Percentiles rank a stretch among this genome's conserved stretches.
Evolutionary conservation across 2,113 vertebrate genomes (phyloP).

Genomic region (Motacilla tschutschensis): DNA sequence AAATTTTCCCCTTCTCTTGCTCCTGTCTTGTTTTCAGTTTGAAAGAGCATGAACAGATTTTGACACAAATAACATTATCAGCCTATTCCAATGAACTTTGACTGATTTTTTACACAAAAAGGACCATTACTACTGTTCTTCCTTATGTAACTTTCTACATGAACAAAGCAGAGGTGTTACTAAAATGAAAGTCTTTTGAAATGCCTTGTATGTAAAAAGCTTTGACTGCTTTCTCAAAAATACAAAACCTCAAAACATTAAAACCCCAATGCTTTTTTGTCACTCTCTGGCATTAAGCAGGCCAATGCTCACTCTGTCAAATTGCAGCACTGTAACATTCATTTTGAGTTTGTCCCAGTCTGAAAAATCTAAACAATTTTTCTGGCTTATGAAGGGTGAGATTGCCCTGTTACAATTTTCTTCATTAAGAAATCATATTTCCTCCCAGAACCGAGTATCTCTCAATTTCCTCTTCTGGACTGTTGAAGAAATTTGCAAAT

Average conservation of each 20-base stretch:
- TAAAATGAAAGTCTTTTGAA: neutral
- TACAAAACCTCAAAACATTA: neutral
- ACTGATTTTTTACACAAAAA: neutral
- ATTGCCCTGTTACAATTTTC: neutral
- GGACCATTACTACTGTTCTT: neutral
- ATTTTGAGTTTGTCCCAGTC: neutral
- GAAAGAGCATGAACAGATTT: constrained; percentile 5
- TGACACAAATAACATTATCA: neutral
- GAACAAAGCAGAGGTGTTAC: neutral
- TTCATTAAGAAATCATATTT: neutral
- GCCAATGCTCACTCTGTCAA: neutral
- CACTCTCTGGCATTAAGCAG: neutral
- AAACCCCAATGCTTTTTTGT: neutral
- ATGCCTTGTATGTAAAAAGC: neutral
- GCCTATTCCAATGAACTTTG: neutral
- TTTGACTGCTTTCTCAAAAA: neutral
- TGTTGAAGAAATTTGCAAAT: neutral
- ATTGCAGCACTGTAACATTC: neutral
- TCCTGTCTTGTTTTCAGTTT: neutral
- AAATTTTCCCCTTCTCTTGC: neutral
- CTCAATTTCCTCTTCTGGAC: neutral
- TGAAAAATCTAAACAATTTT: neutral
- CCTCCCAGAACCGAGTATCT: neutral
- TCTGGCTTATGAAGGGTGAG: neutral
- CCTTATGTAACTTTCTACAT: neutral